phyloP scores from a whole-genome alignment of 2,797 vertebrate species.

The Tachyglossus aculeatus region DNA sequence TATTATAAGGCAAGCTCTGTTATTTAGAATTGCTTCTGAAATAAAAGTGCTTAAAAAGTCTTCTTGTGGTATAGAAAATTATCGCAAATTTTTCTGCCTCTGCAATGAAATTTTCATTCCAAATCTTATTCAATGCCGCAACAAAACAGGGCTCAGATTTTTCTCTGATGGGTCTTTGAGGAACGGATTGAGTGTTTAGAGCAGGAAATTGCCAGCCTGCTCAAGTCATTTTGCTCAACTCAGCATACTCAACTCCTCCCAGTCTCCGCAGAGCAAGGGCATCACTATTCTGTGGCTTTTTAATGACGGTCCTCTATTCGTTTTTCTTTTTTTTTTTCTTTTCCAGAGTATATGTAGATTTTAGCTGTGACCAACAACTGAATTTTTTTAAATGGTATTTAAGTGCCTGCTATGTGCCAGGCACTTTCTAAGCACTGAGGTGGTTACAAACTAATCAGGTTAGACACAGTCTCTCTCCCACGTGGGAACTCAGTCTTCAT shows the following conservation, averaged over 20 bases:
- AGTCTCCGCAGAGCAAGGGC: not conserved
- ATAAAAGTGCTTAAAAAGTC: slow-evolving; percentile 78
- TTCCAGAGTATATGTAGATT: too few relatives aligned
- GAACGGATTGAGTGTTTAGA: slow-evolving; percentile 61
- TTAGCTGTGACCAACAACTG: too few relatives aligned
- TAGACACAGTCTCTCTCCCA: too few relatives aligned
- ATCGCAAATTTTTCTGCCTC: slow-evolving; percentile 78
- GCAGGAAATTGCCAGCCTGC: slow-evolving; percentile 65
- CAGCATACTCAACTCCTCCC: slow-evolving; percentile 2
- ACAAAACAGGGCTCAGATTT: slow-evolving; percentile 62
- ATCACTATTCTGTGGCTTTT: slow-evolving; percentile 7
- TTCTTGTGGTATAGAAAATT: slow-evolving; percentile 78
- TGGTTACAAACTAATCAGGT: too few relatives aligned
- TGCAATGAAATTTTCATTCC: slow-evolving; percentile 73
- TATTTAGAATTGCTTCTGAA: slow-evolving; percentile 81
- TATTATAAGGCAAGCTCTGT: slow-evolving; percentile 80
- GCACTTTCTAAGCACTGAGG: too few relatives aligned
- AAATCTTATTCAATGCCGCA: slow-evolving; percentile 71
- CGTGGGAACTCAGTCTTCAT: too few relatives aligned
- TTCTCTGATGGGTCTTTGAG: slow-evolving; percentile 54
- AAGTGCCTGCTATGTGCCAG: too few relatives aligned
- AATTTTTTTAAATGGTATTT: too few relatives aligned
- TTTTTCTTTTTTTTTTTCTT: too few relatives aligned
- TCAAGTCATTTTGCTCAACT: slow-evolving; percentile 40
- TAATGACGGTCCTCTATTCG: too few relatives aligned